These are phyloP conservation scores for Rana temporaria DNA, from an alignment of 2,113 vertebrate species.

Conservation along the genomic window DNA sequence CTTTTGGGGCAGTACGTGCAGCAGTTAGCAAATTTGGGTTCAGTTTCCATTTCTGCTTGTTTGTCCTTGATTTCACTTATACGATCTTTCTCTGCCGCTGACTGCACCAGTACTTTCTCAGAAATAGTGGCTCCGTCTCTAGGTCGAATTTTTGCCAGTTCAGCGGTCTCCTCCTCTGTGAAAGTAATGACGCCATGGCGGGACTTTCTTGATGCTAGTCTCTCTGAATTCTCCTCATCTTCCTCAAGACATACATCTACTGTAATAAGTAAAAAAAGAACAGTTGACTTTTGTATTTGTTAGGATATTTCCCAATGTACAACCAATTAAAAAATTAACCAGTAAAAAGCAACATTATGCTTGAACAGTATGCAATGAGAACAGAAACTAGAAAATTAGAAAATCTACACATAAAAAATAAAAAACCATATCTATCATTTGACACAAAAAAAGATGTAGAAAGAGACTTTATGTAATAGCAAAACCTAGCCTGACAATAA, in stretches of 20 bases:
- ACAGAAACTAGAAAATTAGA: too few species aligned
- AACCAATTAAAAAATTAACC: too few species aligned
- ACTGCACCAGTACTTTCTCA: constrained; percentile 95
- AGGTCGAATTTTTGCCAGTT: constrained; percentile 89
- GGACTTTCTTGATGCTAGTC: constrained; percentile 75
- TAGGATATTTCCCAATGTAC: too few species aligned
- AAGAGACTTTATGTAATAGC: too few species aligned
- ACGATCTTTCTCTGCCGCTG: constrained; percentile 93
- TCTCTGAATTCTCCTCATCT: constrained; percentile 78
- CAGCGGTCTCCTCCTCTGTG: constrained; percentile 93
- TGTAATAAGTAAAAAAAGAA: background rate
- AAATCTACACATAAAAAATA: too few species aligned
- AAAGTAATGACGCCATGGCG: constrained; percentile 92
- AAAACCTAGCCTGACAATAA: too few species aligned
- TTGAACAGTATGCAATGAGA: too few species aligned
- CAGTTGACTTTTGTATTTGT: background rate
- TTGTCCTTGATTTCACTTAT: constrained; percentile 97
- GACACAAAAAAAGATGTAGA: too few species aligned
- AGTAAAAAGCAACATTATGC: too few species aligned
- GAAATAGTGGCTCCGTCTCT: constrained; percentile 90
- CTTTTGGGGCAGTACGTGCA: constrained; percentile 95
- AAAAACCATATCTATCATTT: too few species aligned
- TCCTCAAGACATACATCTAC: constrained; percentile 80
- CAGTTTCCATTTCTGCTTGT: constrained; percentile 86
- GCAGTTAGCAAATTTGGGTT: constrained; percentile 94